Evolutionary conservation across 2,113 vertebrate species (phyloP), one percentile per base, ranked within the genome.

Genomic region (Tragelaphus strepsiceros): DNA sequence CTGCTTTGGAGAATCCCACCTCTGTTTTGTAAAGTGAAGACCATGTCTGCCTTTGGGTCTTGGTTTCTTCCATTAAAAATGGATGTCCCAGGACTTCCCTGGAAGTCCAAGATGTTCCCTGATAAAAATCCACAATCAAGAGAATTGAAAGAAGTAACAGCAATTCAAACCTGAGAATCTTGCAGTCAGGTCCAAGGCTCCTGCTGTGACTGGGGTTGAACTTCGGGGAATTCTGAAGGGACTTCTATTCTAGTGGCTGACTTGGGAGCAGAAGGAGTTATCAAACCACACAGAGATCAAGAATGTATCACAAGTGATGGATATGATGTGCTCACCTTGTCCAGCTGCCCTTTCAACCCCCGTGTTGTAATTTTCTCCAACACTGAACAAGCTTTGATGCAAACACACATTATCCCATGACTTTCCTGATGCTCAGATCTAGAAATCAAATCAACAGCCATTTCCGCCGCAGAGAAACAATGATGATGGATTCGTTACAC

Each of bases 401-500:
- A 13, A 51, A 77, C 78, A 28, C 30, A 15, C 19, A 5, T 28
- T 4, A 0, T 3, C 3, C 17, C 6, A 1, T 9, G 1, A 15
- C n/a, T 49, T 30, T 43, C 59, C 5, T 11, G 85, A 28, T 7
- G 39, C 53, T 67, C 67, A 17, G 19, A 80, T n/a, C 88, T 59
- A 22, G 62, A 85, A 90, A 58, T 96, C 95, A 96, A 95, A 26
- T 3, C 82, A 91, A 35, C 35, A 88, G 30, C 12, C 64, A 4
- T 56, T 90, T 43, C 35, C 12, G 94, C 39, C 74, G 5, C 28
- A 22, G 26, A 77, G 90, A 83, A 90, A 88, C 49, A 96, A 94
- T 74, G 1, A 86, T 17, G 4, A 67, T 13, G 74, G 54, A 82
- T 94, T 97, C 81, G 97, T 97, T 95, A 97, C 95, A 58, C 88